These are phyloP conservation scores for Empis stercorea DNA, from an alignment of 2,888 invertebrate species.

Conservation along the genomic window DNA sequence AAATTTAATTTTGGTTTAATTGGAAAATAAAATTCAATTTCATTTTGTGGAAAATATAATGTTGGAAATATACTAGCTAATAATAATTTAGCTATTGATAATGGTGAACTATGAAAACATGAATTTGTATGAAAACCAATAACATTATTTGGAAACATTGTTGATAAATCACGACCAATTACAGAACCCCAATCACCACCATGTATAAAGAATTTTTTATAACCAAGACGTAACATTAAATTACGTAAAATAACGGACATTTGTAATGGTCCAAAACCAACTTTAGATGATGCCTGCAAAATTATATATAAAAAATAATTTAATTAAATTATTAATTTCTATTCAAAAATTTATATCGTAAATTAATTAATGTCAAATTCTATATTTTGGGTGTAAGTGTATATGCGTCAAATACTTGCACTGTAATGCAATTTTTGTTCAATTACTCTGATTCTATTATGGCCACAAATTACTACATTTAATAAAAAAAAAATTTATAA, in stretches of 20 bases:
- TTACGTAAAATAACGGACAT: slow-evolving; percentile 42
- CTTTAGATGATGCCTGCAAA: slow-evolving; percentile 36
- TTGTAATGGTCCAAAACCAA: slow-evolving; percentile 44
- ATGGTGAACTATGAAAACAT: slow-evolving; percentile 28
- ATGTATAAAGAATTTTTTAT: slow-evolving; percentile 46
- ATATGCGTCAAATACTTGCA: no score
- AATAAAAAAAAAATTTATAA: no score
- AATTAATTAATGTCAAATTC: no score
- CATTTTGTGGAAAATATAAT: slow-evolving; percentile 39
- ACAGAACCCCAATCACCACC: slow-evolving; percentile 67
- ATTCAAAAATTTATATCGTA: no score
- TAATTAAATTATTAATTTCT: background rate
- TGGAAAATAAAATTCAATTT: slow-evolving; percentile 30
- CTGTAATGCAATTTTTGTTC: no score
- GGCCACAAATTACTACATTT: no score
- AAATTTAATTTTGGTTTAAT: slow-evolving; percentile 14
- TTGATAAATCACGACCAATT: slow-evolving; percentile 44
- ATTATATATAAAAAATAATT: background rate
- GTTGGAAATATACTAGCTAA: slow-evolving; percentile 41
- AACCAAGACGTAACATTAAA: slow-evolving; percentile 49
- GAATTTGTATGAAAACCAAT: slow-evolving; percentile 46
- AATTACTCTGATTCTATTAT: no score
- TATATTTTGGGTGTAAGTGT: no score
- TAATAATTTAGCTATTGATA: slow-evolving; percentile 22
- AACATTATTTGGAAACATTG: slow-evolving; percentile 44